Percentiles rank a stretch among this genome's conserved stretches.
Evolutionary conservation across 2,113 vertebrate genomes (phyloP).

Genomic region (Monarcha castaneiventris): DNA sequence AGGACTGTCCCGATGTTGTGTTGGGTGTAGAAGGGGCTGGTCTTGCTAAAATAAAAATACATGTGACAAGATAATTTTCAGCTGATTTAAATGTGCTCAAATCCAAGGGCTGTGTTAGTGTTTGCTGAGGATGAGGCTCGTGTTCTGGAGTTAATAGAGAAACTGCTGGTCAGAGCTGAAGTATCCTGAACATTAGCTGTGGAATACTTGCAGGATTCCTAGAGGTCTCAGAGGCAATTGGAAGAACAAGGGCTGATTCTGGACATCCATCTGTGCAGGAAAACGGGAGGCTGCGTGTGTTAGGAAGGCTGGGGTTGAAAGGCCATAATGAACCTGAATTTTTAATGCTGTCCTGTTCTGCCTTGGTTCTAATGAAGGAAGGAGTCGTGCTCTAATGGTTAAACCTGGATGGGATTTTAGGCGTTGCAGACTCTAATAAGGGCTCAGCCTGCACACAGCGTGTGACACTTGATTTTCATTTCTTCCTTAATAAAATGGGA

Average conservation of each 20-base stretch:
- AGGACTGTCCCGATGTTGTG: background rate
- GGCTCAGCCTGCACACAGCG: background rate
- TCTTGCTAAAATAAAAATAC: background rate
- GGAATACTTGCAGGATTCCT: background rate
- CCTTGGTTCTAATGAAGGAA: background rate
- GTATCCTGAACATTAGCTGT: background rate
- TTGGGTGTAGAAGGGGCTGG: background rate
- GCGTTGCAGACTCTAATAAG: background rate
- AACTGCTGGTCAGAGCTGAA: background rate
- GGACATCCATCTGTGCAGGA: background rate
- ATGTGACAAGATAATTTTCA: background rate
- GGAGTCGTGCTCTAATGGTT: background rate
- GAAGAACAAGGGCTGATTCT: background rate
- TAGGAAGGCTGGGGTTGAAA: background rate
- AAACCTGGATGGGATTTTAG: background rate
- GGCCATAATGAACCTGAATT: background rate
- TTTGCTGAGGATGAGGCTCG: background rate
- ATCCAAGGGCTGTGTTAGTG: background rate
- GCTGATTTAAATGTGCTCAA: background rate
- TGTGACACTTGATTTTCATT: background rate
- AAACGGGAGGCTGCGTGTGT: background rate
- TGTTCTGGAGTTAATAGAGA: background rate
- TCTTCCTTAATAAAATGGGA: background rate
- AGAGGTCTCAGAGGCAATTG: background rate
- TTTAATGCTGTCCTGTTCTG: background rate